Base-by-base conservation (phyloP, 2,888 invertebrate genomes). In the Synergus itoensis region DNA sequence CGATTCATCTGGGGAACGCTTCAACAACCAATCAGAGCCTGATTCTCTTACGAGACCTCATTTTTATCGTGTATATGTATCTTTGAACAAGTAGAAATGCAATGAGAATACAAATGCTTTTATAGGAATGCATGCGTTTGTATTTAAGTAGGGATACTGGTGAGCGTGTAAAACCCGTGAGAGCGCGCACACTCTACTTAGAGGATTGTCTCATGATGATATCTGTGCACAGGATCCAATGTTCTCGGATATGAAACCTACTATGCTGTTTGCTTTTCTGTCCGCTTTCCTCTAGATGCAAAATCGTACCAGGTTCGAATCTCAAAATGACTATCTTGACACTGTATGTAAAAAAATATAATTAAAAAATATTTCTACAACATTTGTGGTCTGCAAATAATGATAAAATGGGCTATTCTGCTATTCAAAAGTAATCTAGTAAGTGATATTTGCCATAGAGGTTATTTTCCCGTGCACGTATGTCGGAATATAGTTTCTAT, bases 141-240 rank as follows among this genome's bases (percentile, higher is more conserved):
- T 80, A 81, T 80, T 82, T 84, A 82, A 81, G 75, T 79, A 79
- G 73, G 12, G n/a, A 11, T 57, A 79, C 81, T 57, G 48, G 75
- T 79, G 76, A 82, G 79, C 73, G 83, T 79, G 62, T 84, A 86
- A 88, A 85, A 85, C 84, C 84, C 86, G 85, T 86, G 87, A 85
- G 85, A 87, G 82, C 81, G 81, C 75, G 81, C 80, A 76, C 81
- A 84, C 53, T 73, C 16, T 18, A 73, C 73, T 57, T n/a, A 48
- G 73, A 73, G 73, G 84, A 83, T 84, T 81, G 82, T 83, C 81
- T 76, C 77, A 82, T 79, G 80, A 84, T 83, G 84, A 86, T 86
- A 87, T 86, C 84, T 80, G 79, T 75, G 79, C 81, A 65, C 69
- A 53, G 83, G 81, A 84, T 84, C 83, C 81, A 83, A 82, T 85